Evolutionary conservation across 2,888 invertebrate genomes (phyloP), one percentile per base, ranked within the genome.

Genomic region (Mamestra brassicae): DNA sequence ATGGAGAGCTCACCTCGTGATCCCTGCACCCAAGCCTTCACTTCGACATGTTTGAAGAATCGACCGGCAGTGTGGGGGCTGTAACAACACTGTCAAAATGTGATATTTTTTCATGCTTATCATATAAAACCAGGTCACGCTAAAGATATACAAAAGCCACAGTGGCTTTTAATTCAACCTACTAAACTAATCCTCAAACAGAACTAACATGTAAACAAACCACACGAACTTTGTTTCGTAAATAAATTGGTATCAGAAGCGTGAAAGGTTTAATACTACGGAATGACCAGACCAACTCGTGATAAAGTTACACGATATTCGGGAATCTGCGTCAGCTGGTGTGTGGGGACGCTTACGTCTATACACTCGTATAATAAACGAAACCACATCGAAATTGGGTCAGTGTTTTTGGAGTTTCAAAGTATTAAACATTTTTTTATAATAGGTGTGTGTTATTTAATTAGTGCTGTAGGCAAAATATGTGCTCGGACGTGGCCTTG

Each of bases 341-440:
- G 66, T 66, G 50, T 60, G 60, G 66, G 67, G 47, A 69, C 17
- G 42, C n/a, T 42, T 13, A 13, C 47, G 4, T 68, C 45, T 64
- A 74, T 68, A 76, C 52, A 74, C 52, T 60, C 52, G 36, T 81
- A 58, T 68, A 66, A 75, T 68, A 84, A 84, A 74, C 45, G 71
- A 71, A 84, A 81, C 74, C 74, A 62, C 81, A 71, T 74, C n/a
- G 61, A 67, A 86, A 86, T 81, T 70, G 69, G 81, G 78, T 79
- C 85, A 81, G 57, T 62, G 67, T 47, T 75, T 74, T 38, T 60
- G 58, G n/a, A 74, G 36, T 73, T 71, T 61, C 57, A 74, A 78
- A 68, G 70, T 62, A 76, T 42, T 42, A 71, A 55, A 47, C 62
- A 50, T 52, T 36, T 62, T 62, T 72, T 72, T 62, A 34, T 58